Base-by-base conservation (phyloP, 2,888 invertebrate species). In the Tribolium freemani region DNA sequence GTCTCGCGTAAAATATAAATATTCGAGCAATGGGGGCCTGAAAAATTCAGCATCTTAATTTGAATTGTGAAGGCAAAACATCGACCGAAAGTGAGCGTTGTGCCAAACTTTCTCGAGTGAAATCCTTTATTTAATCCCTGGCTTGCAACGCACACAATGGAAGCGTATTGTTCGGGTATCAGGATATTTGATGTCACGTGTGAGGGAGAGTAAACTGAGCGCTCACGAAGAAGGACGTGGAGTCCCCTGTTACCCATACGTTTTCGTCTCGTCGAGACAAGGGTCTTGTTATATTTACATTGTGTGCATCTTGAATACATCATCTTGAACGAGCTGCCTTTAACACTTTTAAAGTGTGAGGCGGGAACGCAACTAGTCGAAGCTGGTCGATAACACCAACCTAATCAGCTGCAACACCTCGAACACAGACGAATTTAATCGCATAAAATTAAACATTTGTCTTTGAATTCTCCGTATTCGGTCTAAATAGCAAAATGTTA, bases 261-360 rank as follows among this genome's bases (percentile, higher is more conserved):
- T 73, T 54, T 64, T 58, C 69, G 64, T 66, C 64, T 67, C 44
- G 48, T 53, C 70, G 66, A 73, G 60, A 69, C 70, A 64, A 73
- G 69, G 69, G 58, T 73, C 69, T 69, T 73, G 69, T 70, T 73
- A 70, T 69, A 73, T 73, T 73, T 70, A 73, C 69, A 73, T 73
- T 73, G 73, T 67, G 38, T 38, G 38, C 38, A 38, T 38, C 38
- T 38, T 38, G 38, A 38, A 38, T 38, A 38, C 38, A 38, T 38
- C 38, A 38, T 38, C 38, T 38, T 38, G 38, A 38, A 1, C 38
- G 9, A n/a, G 38, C 8, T 9, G 38, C 38, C 38, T 38, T 38
- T 38, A 38, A 38, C 38, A 38, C 38, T 38, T 38, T 38, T 38
- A 38, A 38, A 38, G 38, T 38, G 38, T 38, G 2, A 1, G 8